Evolutionary conservation across 2,888 invertebrate genomes (phyloP).

Genomic region (Holacanthella duospinosa): DNA sequence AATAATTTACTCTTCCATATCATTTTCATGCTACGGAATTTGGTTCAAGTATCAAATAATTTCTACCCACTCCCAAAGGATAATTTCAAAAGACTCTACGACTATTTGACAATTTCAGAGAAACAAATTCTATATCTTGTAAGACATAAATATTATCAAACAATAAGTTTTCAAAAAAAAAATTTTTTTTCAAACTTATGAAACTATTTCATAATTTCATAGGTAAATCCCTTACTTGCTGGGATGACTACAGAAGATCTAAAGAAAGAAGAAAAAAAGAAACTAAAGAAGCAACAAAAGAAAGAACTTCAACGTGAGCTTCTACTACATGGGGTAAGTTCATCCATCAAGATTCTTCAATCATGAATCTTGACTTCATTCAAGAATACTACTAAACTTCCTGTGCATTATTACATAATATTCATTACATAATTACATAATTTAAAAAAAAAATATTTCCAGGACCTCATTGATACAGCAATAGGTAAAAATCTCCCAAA

Average conservation of each 20-base stretch:
- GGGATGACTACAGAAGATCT: not conserved
- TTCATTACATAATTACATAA: not conserved
- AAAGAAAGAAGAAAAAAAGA: slow-evolving; percentile 1
- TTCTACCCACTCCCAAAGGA: slow-evolving; percentile 53
- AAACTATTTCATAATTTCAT: not conserved
- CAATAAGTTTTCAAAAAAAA: not conserved
- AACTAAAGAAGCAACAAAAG: not conserved
- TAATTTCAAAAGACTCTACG: slow-evolving; percentile 51
- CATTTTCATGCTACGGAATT: slow-evolving; percentile 56
- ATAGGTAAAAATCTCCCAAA: not conserved
- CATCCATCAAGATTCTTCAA: too few relatives aligned
- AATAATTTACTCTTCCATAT: slow-evolving; percentile 63
- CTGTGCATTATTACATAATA: not conserved
- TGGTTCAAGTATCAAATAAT: slow-evolving; percentile 46
- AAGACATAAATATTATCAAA: slow-evolving; percentile 6
- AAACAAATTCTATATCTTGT: slow-evolving; percentile 21
- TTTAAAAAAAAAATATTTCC: not conserved
- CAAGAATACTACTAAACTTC: not conserved
- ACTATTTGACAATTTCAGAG: slow-evolving; percentile 43
- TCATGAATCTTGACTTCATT: too few relatives aligned
- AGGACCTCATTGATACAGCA: not conserved
- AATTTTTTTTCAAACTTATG: too few relatives aligned
- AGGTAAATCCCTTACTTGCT: not conserved
- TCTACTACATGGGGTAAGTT: not conserved
- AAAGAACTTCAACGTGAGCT: not conserved